Conservation (phyloP, 2,797 vertebrate genomes). For the Microcaecilia unicolor region DNA sequence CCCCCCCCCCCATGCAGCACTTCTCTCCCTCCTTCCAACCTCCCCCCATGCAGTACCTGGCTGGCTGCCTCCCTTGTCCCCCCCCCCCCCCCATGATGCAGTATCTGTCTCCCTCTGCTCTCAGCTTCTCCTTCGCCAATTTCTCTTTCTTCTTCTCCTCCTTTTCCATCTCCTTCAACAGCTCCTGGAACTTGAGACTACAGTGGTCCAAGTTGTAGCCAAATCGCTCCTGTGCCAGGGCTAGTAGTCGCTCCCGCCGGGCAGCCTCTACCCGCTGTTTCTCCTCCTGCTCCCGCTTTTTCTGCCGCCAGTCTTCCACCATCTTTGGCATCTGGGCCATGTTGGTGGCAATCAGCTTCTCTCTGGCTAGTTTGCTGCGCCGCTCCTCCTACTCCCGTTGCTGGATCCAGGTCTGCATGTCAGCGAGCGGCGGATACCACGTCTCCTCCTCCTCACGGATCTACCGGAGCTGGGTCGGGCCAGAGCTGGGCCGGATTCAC, state of each 20-base stretch:
- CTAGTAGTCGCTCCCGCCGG: conserved; percentile 45
- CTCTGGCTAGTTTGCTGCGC: conserved; percentile 50
- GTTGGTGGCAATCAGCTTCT: no score
- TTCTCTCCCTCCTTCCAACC: no score
- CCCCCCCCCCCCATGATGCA: no score
- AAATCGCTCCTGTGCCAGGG: no score
- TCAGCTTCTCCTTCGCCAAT: conserved; percentile 56
- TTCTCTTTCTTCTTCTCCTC: conserved; percentile 72
- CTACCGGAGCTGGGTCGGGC: conserved; percentile 55
- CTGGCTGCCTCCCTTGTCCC: no score
- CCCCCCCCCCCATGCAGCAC: no score
- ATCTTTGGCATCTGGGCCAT: conserved; percentile 84
- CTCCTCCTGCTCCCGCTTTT: conserved; percentile 46
- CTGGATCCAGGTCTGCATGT: conserved; percentile 52
- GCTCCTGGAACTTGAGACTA: conserved; percentile 67
- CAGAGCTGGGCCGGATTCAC: conserved; percentile 58
- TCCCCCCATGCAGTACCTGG: no score
- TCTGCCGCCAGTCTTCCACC: conserved; percentile 68
- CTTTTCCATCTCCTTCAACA: conserved; percentile 75
- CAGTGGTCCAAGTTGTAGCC: conserved; percentile 61
- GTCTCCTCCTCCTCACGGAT: conserved; percentile 57
- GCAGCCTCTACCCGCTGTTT: conserved; percentile 64
- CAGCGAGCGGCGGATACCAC: conserved; percentile 59
- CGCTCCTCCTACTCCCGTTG: conserved; percentile 31
- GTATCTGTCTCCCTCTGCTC: conserved; percentile 16